Base-by-base conservation (phyloP, 92 coral and sea anemone species). In the Zoanthus sociatus region DNA sequence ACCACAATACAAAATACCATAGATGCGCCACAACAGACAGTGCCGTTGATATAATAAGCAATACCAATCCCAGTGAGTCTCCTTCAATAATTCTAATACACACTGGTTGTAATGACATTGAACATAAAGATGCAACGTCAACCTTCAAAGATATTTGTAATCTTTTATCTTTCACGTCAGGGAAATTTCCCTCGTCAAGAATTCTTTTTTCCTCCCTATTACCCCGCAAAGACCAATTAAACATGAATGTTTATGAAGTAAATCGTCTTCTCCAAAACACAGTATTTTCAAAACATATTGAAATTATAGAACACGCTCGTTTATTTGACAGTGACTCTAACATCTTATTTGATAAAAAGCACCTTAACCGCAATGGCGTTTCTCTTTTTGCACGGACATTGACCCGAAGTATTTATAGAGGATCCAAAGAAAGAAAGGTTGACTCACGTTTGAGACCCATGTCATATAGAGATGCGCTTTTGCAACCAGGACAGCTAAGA, bases 51-150 rank as follows among this genome's bases (percentile, higher is more conserved):
- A 37, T 72, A 37, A 72, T 72, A 3, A 72, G 14, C 7, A 10
- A 78, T 4, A 37, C 51, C 21, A 12, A 78, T 53, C 18, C 69
- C 1, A 47, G 32, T 48, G 60, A 78, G 50, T 7, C 31, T 15
- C 71, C 83, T 7, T n/a, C 8, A 9, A 64, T 78, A 51, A 56
- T 78, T 3, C 68, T 78, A 6, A 20, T 18, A 33, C 83, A 78
- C 70, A 78, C 83, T 31, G 83, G 70, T 7, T 56, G 69, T 17
- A 60, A 82, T 33, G 86, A 82, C 63, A 63, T 82, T 32, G 86
- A 81, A 53, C 55, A 48, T 32, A 77, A 77, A 77, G 68, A 42
- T 9, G 14, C 68, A 14, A 9, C 60, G 6, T 53, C 82, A 5
- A 77, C 82, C 16, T 56, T 56, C 20, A 32, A 45, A n/a, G 82